Evolutionary conservation across 2,113 vertebrate species (phyloP).

Genomic region (Gasterosteus aculeatus): DNA sequence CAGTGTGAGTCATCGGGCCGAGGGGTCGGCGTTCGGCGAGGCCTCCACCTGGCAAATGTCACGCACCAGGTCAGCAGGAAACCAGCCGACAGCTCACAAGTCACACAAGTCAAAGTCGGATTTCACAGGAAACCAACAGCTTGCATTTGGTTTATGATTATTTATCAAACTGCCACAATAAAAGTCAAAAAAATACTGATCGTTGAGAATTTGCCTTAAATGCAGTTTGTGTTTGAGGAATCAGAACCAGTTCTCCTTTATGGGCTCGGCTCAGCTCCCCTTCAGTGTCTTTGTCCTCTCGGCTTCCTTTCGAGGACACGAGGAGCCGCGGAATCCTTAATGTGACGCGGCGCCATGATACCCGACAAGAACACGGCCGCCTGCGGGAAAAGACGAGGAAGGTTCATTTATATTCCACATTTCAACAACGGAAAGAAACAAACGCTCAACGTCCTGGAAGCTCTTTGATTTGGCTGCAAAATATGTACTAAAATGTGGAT

Average conservation of each 20-base stretch:
- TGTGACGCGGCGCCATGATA: slow-evolving; percentile 40
- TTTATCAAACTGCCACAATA: too few species aligned
- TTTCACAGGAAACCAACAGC: too few species aligned
- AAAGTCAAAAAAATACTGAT: too few species aligned
- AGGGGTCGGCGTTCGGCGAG: slow-evolving; percentile 32
- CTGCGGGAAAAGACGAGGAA: neutral
- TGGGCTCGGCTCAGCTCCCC: neutral
- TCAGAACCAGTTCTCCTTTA: too few species aligned
- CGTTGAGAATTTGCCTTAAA: neutral
- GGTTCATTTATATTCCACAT: too few species aligned
- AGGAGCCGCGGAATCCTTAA: slow-evolving; percentile 49
- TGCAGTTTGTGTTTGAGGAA: neutral
- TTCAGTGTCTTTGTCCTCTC: neutral
- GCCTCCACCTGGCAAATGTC: slow-evolving; percentile 37
- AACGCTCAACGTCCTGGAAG: too few species aligned
- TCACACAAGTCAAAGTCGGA: too few species aligned
- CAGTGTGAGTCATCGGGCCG: neutral
- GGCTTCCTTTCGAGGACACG: neutral
- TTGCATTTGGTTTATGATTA: too few species aligned
- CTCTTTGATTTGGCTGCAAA: neutral
- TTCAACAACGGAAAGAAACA: too few species aligned
- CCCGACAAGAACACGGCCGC: slow-evolving; percentile 5
- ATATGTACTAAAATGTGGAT: neutral
- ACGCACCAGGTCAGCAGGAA: slow-evolving; percentile 23
- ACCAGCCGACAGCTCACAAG: too few species aligned